Conservation (phyloP, 2,113 vertebrate species). For the Cathartes aura region DNA sequence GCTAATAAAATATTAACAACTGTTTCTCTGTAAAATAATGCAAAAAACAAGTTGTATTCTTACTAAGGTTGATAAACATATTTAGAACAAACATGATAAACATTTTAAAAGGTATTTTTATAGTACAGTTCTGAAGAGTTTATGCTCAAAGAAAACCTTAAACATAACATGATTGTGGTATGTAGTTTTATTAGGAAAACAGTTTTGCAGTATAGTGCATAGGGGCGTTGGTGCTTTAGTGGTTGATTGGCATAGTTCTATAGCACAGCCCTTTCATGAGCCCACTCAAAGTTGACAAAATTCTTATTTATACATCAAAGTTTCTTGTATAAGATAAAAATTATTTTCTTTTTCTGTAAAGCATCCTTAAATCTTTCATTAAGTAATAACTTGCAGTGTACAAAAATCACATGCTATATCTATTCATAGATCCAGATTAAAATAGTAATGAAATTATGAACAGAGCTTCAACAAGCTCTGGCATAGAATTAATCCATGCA, state of each 20-base stretch:
- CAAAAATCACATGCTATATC: background rate
- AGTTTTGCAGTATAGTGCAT: background rate
- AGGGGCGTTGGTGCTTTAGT: background rate
- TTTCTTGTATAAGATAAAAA: background rate
- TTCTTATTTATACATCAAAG: background rate
- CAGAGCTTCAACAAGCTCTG: background rate
- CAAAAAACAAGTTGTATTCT: background rate
- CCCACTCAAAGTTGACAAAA: background rate
- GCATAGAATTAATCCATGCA: background rate
- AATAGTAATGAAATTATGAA: background rate
- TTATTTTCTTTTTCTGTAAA: background rate
- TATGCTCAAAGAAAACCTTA: background rate
- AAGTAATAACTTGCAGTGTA: background rate
- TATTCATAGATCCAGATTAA: background rate
- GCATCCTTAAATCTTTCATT: background rate
- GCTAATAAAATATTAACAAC: background rate
- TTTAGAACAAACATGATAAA: background rate
- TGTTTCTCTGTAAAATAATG: background rate
- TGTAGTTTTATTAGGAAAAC: background rate
- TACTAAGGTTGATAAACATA: background rate
- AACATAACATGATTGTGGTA: background rate
- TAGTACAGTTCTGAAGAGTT: background rate
- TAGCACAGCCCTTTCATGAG: background rate
- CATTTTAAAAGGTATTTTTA: background rate
- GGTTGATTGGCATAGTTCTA: background rate